phyloP scores from a whole-genome alignment of 2,113 vertebrate species.

The Pomatostomus ruficeps region DNA sequence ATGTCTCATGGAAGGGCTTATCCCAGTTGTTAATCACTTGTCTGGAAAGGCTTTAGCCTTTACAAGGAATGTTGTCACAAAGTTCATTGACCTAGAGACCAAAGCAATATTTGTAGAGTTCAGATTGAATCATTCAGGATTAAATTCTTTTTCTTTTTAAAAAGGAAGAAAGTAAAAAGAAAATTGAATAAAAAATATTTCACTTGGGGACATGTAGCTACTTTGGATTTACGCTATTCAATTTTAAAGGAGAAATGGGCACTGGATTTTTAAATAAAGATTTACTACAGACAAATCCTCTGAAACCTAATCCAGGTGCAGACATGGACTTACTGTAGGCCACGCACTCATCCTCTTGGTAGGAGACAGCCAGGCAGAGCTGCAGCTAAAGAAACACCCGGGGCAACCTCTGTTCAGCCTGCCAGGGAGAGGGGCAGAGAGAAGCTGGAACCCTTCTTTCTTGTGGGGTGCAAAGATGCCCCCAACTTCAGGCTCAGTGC shows the following conservation, averaged over 20 bases:
- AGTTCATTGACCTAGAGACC: neutral
- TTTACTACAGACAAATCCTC: neutral
- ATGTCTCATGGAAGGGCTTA: neutral
- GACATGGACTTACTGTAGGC: neutral
- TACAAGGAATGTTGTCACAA: neutral
- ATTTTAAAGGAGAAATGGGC: neutral
- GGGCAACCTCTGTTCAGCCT: neutral
- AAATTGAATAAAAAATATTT: neutral
- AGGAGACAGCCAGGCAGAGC: neutral
- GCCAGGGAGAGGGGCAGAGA: accelerated
- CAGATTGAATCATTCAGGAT: neutral
- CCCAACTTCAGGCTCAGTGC: neutral
- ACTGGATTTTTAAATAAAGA: neutral
- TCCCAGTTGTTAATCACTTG: neutral
- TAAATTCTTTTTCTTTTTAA: neutral
- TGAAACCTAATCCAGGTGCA: neutral
- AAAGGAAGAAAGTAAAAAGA: neutral
- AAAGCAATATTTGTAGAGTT: neutral
- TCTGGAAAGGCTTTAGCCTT: neutral
- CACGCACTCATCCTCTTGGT: neutral
- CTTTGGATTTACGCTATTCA: neutral
- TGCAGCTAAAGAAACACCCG: neutral
- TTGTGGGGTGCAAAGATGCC: neutral
- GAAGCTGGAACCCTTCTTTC: neutral
- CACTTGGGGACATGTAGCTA: neutral